phyloP scores from a whole-genome alignment of 2,797 vertebrate genomes.

The Myotis vivesi region DNA sequence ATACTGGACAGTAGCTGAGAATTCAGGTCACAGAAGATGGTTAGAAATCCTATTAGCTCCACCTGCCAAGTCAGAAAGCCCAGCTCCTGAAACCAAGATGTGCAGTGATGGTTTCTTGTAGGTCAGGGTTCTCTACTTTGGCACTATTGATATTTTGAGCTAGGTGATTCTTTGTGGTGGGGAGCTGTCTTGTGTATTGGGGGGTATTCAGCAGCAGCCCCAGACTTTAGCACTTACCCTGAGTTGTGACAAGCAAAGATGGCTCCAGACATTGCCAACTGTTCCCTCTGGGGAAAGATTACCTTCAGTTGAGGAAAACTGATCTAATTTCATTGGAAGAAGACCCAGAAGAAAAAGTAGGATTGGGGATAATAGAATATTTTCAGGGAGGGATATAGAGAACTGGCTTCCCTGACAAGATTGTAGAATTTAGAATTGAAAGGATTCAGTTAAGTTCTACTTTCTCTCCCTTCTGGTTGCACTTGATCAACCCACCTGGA shows the following conservation, averaged over 20 bases:
- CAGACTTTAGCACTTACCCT: not conserved
- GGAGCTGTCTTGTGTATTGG: not conserved
- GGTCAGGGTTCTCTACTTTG: not conserved
- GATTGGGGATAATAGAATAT: not conserved
- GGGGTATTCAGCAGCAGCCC: not conserved
- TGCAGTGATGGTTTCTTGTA: rapidly evolving
- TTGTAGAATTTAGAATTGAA: not conserved
- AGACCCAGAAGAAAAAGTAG: not conserved
- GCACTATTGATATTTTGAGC: rapidly evolving
- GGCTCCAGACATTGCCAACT: not conserved
- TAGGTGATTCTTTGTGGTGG: rapidly evolving
- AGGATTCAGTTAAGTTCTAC: not conserved
- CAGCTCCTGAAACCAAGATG: not conserved
- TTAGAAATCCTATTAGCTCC: not conserved
- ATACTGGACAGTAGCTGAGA: not conserved
- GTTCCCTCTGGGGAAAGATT: not conserved
- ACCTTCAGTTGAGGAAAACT: not conserved
- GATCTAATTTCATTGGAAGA: not conserved
- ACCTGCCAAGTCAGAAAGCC: not conserved
- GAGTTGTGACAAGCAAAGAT: not conserved
- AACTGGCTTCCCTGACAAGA: not conserved
- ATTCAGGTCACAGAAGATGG: not conserved
- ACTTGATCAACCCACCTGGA: not conserved
- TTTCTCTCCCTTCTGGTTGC: not conserved
- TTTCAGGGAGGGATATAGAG: not conserved